phyloP scores from a whole-genome alignment of 2,888 invertebrate genomes.

The Selenia dentaria region DNA sequence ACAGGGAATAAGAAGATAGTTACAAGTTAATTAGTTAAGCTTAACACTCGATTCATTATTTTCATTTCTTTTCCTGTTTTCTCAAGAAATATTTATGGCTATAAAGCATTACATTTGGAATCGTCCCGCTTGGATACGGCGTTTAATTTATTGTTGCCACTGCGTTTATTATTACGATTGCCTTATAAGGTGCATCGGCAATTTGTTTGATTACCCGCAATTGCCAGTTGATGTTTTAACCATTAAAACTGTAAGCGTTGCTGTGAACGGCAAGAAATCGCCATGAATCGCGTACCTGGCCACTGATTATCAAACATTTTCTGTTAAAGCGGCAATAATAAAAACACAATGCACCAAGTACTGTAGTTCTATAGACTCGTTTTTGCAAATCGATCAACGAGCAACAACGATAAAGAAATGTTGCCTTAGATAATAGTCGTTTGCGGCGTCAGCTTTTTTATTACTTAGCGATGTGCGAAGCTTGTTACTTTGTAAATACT shows the following conservation, averaged over 20 bases:
- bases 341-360: conserved; percentile 12
- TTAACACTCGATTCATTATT: background rate
- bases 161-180: conserved; percentile 69
- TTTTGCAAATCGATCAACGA: conserved; percentile 63
- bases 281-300: conserved; percentile 55
- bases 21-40: background rate
- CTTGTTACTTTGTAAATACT: conserved; percentile 18
- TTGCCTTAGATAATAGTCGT: conserved; percentile 32
- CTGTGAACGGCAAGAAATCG: conserved; percentile 63
- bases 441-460: conserved; percentile 29
- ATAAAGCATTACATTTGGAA: conserved; percentile 39
- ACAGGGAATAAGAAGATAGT: too few relatives aligned
- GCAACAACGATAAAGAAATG: conserved; percentile 33
- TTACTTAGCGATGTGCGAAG: conserved; percentile 10
- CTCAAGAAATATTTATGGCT: background rate
- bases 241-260: conserved; percentile 66
- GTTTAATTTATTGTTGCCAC: conserved; percentile 74
- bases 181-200: conserved; percentile 71
- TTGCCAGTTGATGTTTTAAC: conserved; percentile 72
- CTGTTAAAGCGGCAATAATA: conserved; percentile 46
- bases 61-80: background rate
- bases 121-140: conserved; percentile 66
- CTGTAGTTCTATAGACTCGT: conserved; percentile 54
- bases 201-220: conserved; percentile 77
- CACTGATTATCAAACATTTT: conserved; percentile 30